Evolutionary conservation across 2,888 invertebrate genomes (phyloP), one percentile per base, ranked within the genome.

Genomic region (Siphlonurus alternatus): DNA sequence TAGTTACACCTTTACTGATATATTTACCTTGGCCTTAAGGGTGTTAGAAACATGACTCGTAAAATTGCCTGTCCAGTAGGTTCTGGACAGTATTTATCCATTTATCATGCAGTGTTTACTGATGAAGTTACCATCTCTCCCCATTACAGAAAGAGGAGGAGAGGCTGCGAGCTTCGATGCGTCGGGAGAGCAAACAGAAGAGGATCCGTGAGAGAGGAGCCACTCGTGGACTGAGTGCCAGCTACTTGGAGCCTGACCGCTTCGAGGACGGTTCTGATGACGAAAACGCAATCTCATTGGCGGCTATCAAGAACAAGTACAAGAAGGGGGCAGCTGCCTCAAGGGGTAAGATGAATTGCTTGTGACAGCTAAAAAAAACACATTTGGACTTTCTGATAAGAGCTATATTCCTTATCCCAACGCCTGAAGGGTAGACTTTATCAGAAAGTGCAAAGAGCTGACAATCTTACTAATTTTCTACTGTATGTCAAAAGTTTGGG

Each of bases 271-370:
- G 89, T 67, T 92, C 91, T n/a, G 94, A 94, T 66, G 95, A 94
- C 74, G 94, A 93, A 72, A 92, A 89, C 65, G 89, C 88, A 0
- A 93, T 96, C 71, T 95, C 95, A 0, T 79, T 97, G 23, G 86
- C 89, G 65, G 95, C 95, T 56, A 96, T 97, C 74, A 97, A 97
- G 77, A 94, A 90, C 76, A 89, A 91, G 72, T 95, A 92, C 76
- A 96, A 94, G 71, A 82, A 83, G 74, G 85, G 85, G 25, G 71
- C 71, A 63, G 70, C 71, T 62, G 70, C 74, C n/a, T n/a, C n/a
- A n/a, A n/a, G n/a, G n/a, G n/a, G n/a, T n/a, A n/a, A n/a, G n/a
- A n/a, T n/a, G n/a, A 61, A 59, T 53, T 65, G 18, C 62, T 59
- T 54, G 53, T 38, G n/a, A 51, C 53, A 51, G n/a, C 10, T 51